Conservation (phyloP, 2,797 vertebrate genomes). For the Sciurus carolinensis region DNA sequence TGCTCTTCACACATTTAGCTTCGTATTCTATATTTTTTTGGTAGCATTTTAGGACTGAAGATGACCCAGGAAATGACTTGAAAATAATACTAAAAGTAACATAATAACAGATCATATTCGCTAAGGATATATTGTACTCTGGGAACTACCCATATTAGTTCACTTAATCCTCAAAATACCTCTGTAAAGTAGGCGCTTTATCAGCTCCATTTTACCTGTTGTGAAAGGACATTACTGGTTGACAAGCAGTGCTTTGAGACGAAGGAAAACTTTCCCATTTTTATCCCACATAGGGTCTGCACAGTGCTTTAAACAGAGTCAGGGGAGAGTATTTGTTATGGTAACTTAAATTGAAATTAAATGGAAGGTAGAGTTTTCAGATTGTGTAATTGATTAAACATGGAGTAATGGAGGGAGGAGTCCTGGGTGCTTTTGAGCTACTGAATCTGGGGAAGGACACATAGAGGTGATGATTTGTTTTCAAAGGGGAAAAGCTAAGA, state of each 20-base stretch:
- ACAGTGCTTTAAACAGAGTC: background rate
- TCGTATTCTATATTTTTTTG: background rate
- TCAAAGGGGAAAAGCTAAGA: background rate
- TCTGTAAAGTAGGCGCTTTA: background rate
- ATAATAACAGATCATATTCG: background rate
- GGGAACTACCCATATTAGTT: background rate
- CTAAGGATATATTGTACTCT: background rate
- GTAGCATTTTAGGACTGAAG: background rate
- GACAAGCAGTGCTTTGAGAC: background rate
- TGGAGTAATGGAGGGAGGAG: background rate
- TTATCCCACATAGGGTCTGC: background rate
- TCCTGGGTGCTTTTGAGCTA: background rate
- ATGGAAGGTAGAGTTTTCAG: background rate
- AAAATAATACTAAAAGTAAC: slow-evolving; percentile 44
- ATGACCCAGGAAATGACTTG: slow-evolving; percentile 2
- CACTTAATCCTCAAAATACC: background rate
- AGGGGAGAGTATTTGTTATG: background rate
- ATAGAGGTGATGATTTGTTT: background rate
- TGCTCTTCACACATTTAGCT: background rate
- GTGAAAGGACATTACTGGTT: background rate
- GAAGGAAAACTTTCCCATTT: background rate
- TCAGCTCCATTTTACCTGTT: slow-evolving; percentile 25
- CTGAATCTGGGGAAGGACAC: background rate
- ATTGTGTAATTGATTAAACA: background rate
- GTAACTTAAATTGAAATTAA: slow-evolving; percentile 37